Conservation (phyloP, 1,140 invertebrate genomes). For the Microplitis demolitor region DNA sequence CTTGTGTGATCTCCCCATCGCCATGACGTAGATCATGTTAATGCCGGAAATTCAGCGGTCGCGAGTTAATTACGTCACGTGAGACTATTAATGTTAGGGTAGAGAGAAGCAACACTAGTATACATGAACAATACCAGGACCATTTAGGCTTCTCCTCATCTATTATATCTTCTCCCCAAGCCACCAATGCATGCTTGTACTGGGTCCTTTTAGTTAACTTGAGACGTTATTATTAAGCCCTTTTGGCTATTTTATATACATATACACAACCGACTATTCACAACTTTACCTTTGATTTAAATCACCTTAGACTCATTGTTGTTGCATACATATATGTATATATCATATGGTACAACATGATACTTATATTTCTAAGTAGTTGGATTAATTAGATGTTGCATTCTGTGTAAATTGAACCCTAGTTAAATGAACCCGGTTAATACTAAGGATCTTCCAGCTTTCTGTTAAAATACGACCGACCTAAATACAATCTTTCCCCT, state of each 20-base stretch:
- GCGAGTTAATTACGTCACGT: constrained; percentile 50
- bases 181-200: constrained; percentile 22
- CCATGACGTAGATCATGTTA: constrained; percentile 34
- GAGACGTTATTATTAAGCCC: constrained; percentile 50
- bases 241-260: constrained; percentile 12
- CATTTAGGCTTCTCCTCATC: constrained; percentile 46
- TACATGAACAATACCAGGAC: constrained; percentile 38
- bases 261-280: constrained; percentile 1
- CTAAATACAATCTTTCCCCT: not conserved
- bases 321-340: not conserved
- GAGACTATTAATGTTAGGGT: constrained; percentile 48
- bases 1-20: constrained; percentile 2
- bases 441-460: not conserved
- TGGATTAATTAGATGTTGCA: not conserved
- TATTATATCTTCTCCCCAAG: constrained; percentile 36
- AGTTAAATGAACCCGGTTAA: not conserved
- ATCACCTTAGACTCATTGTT: not conserved
- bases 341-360: not conserved
- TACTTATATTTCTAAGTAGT: constrained; percentile 10
- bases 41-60: constrained; percentile 44
- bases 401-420: not conserved
- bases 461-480: not conserved
- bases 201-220: constrained; percentile 38
- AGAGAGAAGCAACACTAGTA: constrained; percentile 1
- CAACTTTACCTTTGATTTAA: constrained; percentile 29